Percentiles rank a stretch among this genome's conserved stretches.
phyloP scores from a whole-genome alignment of 2,888 invertebrate genomes.

The Parnassius smintheus region DNA sequence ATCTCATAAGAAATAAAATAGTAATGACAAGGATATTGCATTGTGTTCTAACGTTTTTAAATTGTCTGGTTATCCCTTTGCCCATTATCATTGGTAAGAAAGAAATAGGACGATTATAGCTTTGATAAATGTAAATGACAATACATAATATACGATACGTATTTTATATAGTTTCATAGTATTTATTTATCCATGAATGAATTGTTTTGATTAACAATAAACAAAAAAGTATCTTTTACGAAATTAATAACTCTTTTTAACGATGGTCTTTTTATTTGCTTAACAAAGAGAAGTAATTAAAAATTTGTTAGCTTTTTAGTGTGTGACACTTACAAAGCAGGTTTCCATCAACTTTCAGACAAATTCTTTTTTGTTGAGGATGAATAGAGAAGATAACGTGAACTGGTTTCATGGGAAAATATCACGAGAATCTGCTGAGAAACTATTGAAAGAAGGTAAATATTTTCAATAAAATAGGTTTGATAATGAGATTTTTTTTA shows the following conservation, averaged over 20 bases:
- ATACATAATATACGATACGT: constrained; percentile 19
- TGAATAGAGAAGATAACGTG: constrained; percentile 88
- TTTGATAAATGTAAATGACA: too few relatives aligned
- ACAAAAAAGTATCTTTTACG: constrained; percentile 17
- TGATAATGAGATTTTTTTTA: constrained; percentile 1
- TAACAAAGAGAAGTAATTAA: constrained; percentile 46
- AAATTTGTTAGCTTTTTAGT: constrained; percentile 53
- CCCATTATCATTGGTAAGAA: constrained; percentile 26
- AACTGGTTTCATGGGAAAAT: constrained; percentile 92
- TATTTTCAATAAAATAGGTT: constrained; percentile 26
- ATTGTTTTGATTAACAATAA: constrained; percentile 19
- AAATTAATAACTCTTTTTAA: constrained; percentile 23
- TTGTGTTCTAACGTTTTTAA: constrained; percentile 25
- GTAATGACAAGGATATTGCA: constrained; percentile 13
- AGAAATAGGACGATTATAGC: constrained; percentile 25
- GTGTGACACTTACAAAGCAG: constrained; percentile 66
- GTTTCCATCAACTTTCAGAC: constrained; percentile 77
- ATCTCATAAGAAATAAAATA: constrained; percentile 3
- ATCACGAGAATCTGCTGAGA: constrained; percentile 87
- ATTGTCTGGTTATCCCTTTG: constrained; percentile 21
- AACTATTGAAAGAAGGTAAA: constrained; percentile 85
- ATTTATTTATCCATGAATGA: constrained; percentile 21
- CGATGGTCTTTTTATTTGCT: constrained; percentile 32
- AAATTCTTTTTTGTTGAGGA: constrained; percentile 82
- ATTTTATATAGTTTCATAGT: background rate